Evolutionary conservation across 2,888 invertebrate species (phyloP).

Genomic region (Netelia fuscicornis): DNA sequence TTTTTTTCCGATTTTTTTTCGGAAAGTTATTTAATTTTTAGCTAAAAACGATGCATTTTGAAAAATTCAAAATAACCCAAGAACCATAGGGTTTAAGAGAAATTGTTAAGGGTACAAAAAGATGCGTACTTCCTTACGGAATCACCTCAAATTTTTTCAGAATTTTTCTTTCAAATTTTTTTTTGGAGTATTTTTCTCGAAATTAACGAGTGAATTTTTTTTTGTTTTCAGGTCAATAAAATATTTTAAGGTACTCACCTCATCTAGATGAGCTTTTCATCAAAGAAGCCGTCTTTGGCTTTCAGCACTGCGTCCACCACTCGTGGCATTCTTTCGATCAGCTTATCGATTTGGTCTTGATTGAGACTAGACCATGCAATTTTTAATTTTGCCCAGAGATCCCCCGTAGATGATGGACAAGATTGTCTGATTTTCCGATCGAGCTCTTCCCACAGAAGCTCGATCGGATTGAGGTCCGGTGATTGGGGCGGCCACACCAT

Average conservation of each 20-base stretch:
- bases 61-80: constrained; percentile 10
- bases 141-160: constrained; percentile 7
- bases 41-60: constrained; percentile 16
- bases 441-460: constrained; percentile 30
- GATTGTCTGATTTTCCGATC: constrained; percentile 21
- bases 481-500: constrained; percentile 38
- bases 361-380: not conserved
- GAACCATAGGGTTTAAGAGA: not conserved
- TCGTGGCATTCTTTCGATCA: constrained; percentile 19
- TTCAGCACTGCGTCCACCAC: constrained; percentile 30
- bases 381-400: constrained; percentile 14
- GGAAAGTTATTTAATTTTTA: too few relatives aligned
- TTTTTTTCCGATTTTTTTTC: too few relatives aligned
- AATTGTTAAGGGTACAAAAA: constrained; percentile 21
- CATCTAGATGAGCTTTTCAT: constrained; percentile 23
- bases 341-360: constrained; percentile 5
- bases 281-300: constrained; percentile 35
- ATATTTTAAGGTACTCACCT: constrained; percentile 64
- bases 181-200: not conserved
- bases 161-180: not conserved
- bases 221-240: constrained; percentile 62
- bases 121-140: not conserved
- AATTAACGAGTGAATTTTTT: too few relatives aligned
- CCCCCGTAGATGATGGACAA: constrained; percentile 4
- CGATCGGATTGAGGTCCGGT: constrained; percentile 35